Conservation (phyloP, 2,113 vertebrate genomes). For the Scolopax mira region DNA sequence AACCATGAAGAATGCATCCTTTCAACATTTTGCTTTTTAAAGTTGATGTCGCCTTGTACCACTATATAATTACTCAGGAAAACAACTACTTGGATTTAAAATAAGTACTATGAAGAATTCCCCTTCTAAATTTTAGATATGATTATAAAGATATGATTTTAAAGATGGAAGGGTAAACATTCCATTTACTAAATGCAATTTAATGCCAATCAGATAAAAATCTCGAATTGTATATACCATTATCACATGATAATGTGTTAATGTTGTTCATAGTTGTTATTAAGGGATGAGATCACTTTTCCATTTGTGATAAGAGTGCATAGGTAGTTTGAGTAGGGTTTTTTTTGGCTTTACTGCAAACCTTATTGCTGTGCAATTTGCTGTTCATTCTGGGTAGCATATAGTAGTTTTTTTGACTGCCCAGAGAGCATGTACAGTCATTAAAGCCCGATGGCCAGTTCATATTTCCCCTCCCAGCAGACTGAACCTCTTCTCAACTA, state of each 20-base stretch:
- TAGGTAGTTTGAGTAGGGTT: background rate
- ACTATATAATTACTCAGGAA: background rate
- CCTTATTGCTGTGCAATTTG: background rate
- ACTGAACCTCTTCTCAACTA: background rate
- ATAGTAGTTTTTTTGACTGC: background rate
- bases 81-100: background rate
- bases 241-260: background rate
- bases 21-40: background rate
- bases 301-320: background rate
- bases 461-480: background rate
- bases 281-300: background rate
- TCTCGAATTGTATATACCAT: background rate
- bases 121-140: background rate
- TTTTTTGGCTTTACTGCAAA: background rate
- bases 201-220: background rate
- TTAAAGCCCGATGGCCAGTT: background rate
- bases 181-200: background rate
- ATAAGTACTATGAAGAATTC: background rate
- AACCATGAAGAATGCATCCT: background rate
- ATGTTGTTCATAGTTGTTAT: background rate
- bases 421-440: background rate
- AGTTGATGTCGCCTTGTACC: background rate
- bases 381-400: too few species aligned
- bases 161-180: background rate
- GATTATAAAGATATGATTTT: background rate